phyloP scores from a whole-genome alignment of 2,797 vertebrate genomes.

The Ctenopoma kingsleyae region DNA sequence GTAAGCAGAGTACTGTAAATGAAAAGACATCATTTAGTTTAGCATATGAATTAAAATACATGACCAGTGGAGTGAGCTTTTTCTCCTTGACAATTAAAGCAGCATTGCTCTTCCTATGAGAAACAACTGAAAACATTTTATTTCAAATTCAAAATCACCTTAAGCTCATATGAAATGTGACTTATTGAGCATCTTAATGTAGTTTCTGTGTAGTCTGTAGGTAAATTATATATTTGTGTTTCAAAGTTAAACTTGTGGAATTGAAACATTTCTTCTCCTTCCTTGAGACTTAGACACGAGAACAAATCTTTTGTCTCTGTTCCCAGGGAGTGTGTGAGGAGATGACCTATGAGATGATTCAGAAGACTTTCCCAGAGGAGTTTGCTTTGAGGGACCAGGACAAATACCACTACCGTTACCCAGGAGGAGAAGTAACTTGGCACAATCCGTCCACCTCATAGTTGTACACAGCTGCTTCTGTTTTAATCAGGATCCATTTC shows the following conservation, averaged over 20 bases:
- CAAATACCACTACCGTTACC: constrained; percentile 98
- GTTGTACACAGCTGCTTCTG: neutral
- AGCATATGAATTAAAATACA: too few relatives aligned
- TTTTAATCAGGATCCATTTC: neutral
- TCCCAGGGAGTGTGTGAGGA: constrained; percentile 97
- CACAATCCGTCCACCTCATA: neutral
- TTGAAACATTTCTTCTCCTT: too few relatives aligned
- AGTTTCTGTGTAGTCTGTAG: neutral
- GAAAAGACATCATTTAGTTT: too few relatives aligned
- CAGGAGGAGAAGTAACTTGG: constrained; percentile 92
- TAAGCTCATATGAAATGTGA: too few relatives aligned
- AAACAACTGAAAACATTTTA: neutral
- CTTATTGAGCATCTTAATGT: neutral
- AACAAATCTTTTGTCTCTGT: neutral
- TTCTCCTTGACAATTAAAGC: too few relatives aligned
- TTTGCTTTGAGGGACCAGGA: constrained; percentile 96
- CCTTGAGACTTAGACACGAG: neutral
- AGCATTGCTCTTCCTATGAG: too few relatives aligned
- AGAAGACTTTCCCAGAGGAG: constrained; percentile 92
- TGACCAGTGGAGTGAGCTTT: too few relatives aligned
- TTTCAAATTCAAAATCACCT: too few relatives aligned
- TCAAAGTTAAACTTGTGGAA: too few relatives aligned
- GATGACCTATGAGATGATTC: constrained; percentile 95
- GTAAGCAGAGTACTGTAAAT: too few relatives aligned
- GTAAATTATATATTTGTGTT: neutral